Conservation (phyloP, 2,888 invertebrate genomes). For the Electrophaes corylata region DNA sequence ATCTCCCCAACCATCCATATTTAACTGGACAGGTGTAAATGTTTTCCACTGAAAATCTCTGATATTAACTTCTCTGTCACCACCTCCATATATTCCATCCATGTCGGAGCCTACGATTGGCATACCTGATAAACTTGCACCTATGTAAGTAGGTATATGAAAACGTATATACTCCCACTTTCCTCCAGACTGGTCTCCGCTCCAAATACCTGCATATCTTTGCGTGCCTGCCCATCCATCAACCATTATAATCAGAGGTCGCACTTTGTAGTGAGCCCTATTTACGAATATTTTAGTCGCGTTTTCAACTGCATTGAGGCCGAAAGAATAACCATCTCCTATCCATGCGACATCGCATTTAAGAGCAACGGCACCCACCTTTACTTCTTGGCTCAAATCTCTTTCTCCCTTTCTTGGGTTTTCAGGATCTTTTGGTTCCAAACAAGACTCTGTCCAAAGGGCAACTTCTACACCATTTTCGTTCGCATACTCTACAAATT, state of each 20-base stretch:
- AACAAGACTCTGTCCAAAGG: constrained; percentile 74
- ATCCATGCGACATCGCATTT: constrained; percentile 81
- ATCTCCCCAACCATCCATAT: constrained; percentile 78
- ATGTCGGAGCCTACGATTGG: constrained; percentile 75
- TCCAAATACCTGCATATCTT: constrained; percentile 74
- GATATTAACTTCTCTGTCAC: constrained; percentile 62
- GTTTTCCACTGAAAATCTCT: constrained; percentile 79
- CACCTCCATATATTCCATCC: constrained; percentile 75
- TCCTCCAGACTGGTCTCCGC: constrained; percentile 75
- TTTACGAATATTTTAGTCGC: constrained; percentile 63
- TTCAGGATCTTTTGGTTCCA: constrained; percentile 66
- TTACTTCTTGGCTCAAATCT: constrained; percentile 69
- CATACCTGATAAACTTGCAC: constrained; percentile 71
- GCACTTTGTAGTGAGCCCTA: constrained; percentile 48
- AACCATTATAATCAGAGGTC: constrained; percentile 73
- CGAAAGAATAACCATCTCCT: constrained; percentile 73
- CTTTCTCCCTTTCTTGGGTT: constrained; percentile 76
- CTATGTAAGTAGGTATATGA: constrained; percentile 77
- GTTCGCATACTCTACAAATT: constrained; percentile 65
- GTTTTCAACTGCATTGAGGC: constrained; percentile 67
- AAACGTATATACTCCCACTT: constrained; percentile 78
- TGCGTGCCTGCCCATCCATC: constrained; percentile 80
- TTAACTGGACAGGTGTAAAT: constrained; percentile 75
- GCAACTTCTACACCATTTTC: constrained; percentile 69
- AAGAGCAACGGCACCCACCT: constrained; percentile 66